Base-by-base conservation (phyloP, 2,888 invertebrate genomes). In the Chymomyza fuscimana region DNA sequence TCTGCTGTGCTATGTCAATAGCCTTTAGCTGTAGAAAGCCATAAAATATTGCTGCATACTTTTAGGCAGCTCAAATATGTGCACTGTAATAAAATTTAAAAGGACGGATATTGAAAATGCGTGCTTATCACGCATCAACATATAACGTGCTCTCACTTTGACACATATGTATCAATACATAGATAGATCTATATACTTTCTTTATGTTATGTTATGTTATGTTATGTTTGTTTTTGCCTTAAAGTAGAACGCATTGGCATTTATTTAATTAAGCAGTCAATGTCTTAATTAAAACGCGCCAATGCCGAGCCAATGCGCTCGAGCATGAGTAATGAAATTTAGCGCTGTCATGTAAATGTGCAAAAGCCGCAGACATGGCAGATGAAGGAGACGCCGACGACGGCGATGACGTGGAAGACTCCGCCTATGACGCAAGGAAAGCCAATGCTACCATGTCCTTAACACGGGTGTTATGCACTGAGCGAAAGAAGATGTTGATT, bases 221-320 rank as follows among this genome's bases (percentile, higher is more conserved):
- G 36, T 36, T 10, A 2, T 62, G 46, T 10, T n/a, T n/a, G n/a
- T n/a, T n/a, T n/a, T n/a, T n/a, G 46, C 4, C 16, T 10, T 22
- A 54, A 16, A 32, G 40, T 40, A 46, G 19, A 19, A 12, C 36
- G 40, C 19, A 16, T 32, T 50, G 16, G 61, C 10, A 62, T 19
- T 29, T 67, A 76, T 78, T 80, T 78, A 81, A 82, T 81, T 78
- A 78, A 81, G 81, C 77, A 82, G 80, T 81, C 81, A 82, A 82
- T 78, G 80, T 75, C 82, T 81, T 81, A 81, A 81, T 81, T 81
- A 81, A 82, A 81, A 79, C 70, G 15, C 15, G 73, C 74, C 69
- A 64, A 64, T 54, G 16, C 36, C 54, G 50, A 22, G 15, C 50
- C 46, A 50, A 15, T 58, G 22, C 15, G 25, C 22, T 58, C 25